Evolutionary conservation across 2,113 vertebrate species (phyloP).

Genomic region (Lichenostomus cassidix): DNA sequence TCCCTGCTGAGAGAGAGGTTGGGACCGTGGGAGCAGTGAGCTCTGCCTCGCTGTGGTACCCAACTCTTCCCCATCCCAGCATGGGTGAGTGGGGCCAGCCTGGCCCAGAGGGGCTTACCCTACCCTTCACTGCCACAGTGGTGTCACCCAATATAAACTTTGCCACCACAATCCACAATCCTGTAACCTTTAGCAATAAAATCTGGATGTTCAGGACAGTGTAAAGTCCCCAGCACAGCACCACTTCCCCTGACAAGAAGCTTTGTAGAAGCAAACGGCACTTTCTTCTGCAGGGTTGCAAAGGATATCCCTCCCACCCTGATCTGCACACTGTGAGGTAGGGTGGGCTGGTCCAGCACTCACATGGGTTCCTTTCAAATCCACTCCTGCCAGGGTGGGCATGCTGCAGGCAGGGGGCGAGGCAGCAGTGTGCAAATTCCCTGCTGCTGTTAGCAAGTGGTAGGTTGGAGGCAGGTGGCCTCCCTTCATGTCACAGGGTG

Average conservation of each 20-base stretch:
- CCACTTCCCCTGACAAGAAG: background rate
- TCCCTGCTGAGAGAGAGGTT: background rate
- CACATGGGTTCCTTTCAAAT: background rate
- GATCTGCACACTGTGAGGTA: background rate
- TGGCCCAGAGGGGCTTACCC: background rate
- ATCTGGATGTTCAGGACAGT: background rate
- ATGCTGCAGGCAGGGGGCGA: background rate
- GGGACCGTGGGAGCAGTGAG: fast-evolving
- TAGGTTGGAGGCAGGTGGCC: background rate
- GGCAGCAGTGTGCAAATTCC: fast-evolving
- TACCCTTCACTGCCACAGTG: background rate
- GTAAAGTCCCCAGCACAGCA: background rate
- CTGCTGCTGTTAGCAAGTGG: background rate
- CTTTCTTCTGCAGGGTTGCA: fast-evolving
- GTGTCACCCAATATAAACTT: background rate
- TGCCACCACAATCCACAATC: fast-evolving
- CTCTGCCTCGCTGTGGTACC: background rate
- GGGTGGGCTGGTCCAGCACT: background rate
- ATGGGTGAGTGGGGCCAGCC: background rate
- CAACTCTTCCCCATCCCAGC: background rate
- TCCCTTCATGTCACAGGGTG: fast-evolving
- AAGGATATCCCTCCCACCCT: background rate
- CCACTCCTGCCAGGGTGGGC: background rate
- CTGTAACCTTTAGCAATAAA: background rate
- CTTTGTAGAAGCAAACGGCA: fast-evolving